These are phyloP conservation scores for Meandrina meandrites DNA, from an alignment of 92 coral and sea anemone species.

Conservation along the genomic window DNA sequence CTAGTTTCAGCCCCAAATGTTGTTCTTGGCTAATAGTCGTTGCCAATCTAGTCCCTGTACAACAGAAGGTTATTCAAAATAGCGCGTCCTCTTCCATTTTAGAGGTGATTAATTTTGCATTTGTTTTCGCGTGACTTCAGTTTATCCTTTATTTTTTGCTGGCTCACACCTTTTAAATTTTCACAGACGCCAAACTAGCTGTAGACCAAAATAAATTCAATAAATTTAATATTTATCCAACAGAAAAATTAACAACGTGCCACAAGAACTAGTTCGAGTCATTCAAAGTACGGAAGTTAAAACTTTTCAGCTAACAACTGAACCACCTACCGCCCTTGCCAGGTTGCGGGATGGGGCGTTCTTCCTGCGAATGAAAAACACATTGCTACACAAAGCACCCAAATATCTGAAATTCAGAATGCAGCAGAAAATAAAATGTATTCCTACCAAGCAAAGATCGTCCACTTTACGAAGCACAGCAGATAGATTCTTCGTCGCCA, in stretches of 20 bases:
- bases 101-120: too few species aligned
- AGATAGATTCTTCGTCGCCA: constrained; percentile 75
- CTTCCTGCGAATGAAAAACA: constrained; percentile 16
- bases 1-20: too few species aligned
- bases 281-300: neutral
- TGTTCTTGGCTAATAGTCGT: too few species aligned
- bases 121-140: too few species aligned
- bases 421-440: neutral
- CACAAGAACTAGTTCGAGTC: neutral
- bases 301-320: neutral
- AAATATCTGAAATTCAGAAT: neutral
- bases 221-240: neutral
- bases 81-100: too few species aligned
- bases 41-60: too few species aligned
- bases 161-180: neutral
- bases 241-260: neutral
- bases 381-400: constrained; percentile 3
- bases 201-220: neutral
- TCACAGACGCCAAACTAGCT: neutral
- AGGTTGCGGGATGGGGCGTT: constrained; percentile 40
- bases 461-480: constrained; percentile 85
- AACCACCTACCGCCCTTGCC: constrained; percentile 31
- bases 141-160: neutral
- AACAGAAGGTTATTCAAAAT: too few species aligned
- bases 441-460: constrained; percentile 82